Evolutionary conservation across 30 jellyfish, hydroid and myxozoan genomes (phyloP), one percentile per base, ranked within the genome.

Genomic region (Morbakka virulenta): DNA sequence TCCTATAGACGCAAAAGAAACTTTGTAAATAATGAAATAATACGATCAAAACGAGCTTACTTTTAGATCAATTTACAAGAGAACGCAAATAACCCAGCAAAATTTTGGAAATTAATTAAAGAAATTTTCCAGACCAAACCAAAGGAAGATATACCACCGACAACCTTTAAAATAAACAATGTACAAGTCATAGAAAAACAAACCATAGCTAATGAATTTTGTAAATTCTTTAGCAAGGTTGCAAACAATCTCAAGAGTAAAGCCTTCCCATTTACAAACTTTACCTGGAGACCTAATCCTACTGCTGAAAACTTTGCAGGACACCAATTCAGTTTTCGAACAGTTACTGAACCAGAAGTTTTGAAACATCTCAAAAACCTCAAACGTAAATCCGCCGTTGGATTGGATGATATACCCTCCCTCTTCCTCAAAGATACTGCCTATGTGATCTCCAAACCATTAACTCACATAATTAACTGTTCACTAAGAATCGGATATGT

Each of bases 371-470:
- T 66, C 24, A 66, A 66, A 31, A 31, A 13, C 32, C 78, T 0
- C 82, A 29, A n/a, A n/a, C n/a, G n/a, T n/a, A n/a, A n/a, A n/a
- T n/a, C n/a, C n/a, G n/a, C n/a, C n/a, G n/a, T n/a, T n/a, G 77
- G 77, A 31, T 69, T 69, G 32, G 82, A 69, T 35, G 79, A 69
- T n/a, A 30, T 35, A 28, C 87, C 87, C 14, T 35, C 87, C 13
- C 62, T 48, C 41, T 75, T 13, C 52, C 86, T 75, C 53, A 75
- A 75, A 34, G 87, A 75, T 34, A 62, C 33, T 62, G 87, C 86
- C 23, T 75, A 50, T 49, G 82, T 62, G 64, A 75, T 75, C 52
- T 79, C 87, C 25, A 75, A 57, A 62, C 87, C 87, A 30, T 49
- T 75, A 28, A 53, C 87, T 14, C 87, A 75, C 85, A 34, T 35